phyloP scores from a whole-genome alignment of 2,888 invertebrate genomes.

The Crocallis elinguaria region DNA sequence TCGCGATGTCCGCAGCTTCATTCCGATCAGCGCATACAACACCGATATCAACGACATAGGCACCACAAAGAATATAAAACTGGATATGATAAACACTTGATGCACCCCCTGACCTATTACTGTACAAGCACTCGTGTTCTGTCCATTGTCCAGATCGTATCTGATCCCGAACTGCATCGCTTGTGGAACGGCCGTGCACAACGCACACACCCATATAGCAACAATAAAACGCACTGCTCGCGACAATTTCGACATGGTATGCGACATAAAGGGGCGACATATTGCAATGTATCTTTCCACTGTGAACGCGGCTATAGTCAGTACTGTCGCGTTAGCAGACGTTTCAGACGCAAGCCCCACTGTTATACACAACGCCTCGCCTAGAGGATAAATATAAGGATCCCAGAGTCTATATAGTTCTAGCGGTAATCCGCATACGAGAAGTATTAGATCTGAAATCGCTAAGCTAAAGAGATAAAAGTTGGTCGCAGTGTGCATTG shows the following conservation, averaged over 20 bases:
- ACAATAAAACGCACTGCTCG: conserved; percentile 91
- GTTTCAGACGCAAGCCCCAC: conserved; percentile 93
- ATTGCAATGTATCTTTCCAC: conserved; percentile 95
- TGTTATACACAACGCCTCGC: conserved; percentile 90
- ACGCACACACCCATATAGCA: conserved; percentile 91
- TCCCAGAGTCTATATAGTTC: conserved; percentile 92
- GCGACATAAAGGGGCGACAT: conserved; percentile 93
- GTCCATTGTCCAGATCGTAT: conserved; percentile 72
- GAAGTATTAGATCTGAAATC: conserved; percentile 89
- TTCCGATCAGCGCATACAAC: conserved; percentile 90
- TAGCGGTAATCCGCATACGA: conserved; percentile 91
- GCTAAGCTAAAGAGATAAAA: conserved; percentile 93
- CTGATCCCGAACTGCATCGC: conserved; percentile 92
- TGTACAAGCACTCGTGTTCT: conserved; percentile 82
- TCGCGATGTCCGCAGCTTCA: conserved; percentile 88
- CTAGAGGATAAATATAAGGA: conserved; percentile 89
- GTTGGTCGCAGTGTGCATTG: conserved; percentile 94
- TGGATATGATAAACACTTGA: conserved; percentile 92
- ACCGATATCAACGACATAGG: conserved; percentile 95
- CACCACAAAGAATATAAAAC: conserved; percentile 92
- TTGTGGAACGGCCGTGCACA: conserved; percentile 90
- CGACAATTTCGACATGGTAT: conserved; percentile 93
- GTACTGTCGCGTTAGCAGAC: conserved; percentile 93
- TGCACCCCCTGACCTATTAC: conserved; percentile 85
- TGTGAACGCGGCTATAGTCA: conserved; percentile 95